Evolutionary conservation across 2,797 vertebrate species (phyloP).

Genomic region (Phrynocephalus vlangalii): DNA sequence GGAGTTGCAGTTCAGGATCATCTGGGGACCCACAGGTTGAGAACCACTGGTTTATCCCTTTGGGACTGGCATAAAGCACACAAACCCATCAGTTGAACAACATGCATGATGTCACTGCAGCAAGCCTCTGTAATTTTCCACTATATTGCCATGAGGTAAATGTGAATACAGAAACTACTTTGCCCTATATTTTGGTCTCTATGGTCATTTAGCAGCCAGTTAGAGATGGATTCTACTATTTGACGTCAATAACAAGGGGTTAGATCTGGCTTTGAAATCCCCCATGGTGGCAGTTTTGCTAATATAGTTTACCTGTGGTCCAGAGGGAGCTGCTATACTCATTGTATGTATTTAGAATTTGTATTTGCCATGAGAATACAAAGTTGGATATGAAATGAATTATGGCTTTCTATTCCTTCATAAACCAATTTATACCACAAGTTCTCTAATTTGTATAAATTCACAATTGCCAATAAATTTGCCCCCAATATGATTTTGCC

Average conservation of each 20-base stretch:
- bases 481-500: not conserved
- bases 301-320: conserved; percentile 21
- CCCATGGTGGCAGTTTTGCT: not conserved
- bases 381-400: not conserved
- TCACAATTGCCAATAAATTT: not conserved
- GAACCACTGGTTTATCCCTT: not conserved
- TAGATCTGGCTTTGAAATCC: conserved; percentile 37
- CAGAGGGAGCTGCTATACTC: conserved; percentile 60
- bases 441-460: conserved; percentile 18
- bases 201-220: conserved; percentile 24
- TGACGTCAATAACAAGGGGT: not conserved
- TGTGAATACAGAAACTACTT: not conserved
- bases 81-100: not conserved
- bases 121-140: not conserved
- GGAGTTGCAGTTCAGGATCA: too few relatives aligned
- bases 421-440: not conserved
- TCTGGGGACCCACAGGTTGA: too few relatives aligned
- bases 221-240: not conserved
- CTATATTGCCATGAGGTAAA: not conserved
- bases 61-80: not conserved
- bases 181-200: not conserved
- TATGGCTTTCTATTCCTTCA: not conserved
- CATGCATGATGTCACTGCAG: not conserved
- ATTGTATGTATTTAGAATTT: conserved; percentile 33
- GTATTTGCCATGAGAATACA: not conserved